These are phyloP conservation scores for Delphinus delphis DNA, from an alignment of 2,113 vertebrate species.

Conservation along the genomic window DNA sequence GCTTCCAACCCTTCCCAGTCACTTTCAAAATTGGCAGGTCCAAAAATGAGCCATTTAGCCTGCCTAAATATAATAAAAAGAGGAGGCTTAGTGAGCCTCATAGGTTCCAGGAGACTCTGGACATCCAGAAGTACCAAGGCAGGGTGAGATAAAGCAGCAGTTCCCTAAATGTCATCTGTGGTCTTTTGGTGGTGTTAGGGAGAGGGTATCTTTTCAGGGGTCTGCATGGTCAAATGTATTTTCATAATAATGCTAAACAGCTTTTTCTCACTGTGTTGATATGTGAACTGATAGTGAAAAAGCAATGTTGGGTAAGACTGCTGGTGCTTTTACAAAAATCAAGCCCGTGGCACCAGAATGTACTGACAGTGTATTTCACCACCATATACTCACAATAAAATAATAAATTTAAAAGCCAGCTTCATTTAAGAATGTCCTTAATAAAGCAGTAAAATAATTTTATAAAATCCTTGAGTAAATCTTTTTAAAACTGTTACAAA, in stretches of 20 bases:
- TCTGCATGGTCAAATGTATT: background rate
- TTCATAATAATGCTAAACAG: background rate
- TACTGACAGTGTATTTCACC: background rate
- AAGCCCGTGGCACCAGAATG: background rate
- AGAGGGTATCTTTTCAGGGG: background rate
- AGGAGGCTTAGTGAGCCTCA: background rate
- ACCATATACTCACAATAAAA: background rate
- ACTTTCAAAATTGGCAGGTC: background rate
- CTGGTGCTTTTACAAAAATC: background rate
- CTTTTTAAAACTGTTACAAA: background rate
- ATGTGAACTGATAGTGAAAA: background rate
- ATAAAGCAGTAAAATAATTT: background rate
- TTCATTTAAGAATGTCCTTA: background rate
- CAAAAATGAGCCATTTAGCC: background rate
- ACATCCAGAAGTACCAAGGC: background rate
- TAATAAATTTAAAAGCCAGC: background rate
- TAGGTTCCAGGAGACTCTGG: background rate
- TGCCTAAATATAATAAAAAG: background rate
- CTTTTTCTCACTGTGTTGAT: background rate
- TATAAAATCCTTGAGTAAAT: background rate
- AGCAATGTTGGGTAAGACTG: background rate
- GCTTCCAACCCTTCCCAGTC: background rate
- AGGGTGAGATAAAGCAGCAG: background rate
- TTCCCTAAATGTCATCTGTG: background rate
- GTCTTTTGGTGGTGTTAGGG: background rate